Evolutionary conservation across 2,888 invertebrate species (phyloP), one percentile per base, ranked within the genome.

Genomic region (Agapetus fuscipes): DNA sequence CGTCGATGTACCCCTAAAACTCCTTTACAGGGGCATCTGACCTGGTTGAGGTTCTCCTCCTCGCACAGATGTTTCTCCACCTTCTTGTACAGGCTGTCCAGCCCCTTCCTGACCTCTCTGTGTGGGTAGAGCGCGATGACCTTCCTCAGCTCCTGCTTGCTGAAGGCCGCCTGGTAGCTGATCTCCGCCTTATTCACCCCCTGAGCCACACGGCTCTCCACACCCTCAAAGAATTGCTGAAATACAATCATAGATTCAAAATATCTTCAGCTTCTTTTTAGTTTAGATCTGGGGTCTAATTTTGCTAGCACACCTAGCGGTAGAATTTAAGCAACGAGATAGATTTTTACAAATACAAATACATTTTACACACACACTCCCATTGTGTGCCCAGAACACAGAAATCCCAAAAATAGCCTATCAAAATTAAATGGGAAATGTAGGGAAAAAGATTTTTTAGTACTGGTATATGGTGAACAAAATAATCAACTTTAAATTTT

Each of bases 131-230:
- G 84, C 51, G 84, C 85, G 43, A 96, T 93, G 29, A 95, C 88
- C 62, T 93, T 89, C 40, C 93, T 77, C 51, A 98, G 72, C 67
- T 97, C 96, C 65, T 93, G 91, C 66, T 96, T 94, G 59, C 91
- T 94, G 66, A 87, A 97, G 25, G 93, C 94, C 67, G 94, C 80
- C 68, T 97, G 96, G 70, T 91, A 98, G 57, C 95, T 90, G 38
- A 98, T 90, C 72, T 98, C 97, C 28, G 94, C 90, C 57, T 90
- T 89, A 60, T 93, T 94, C 33, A 94, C 91, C 37, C 98, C 97
- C 55, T 85, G 82, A 37, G 87, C 84, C 46, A 97, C 91, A 59
- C 88, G 86, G 47, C 83, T 83, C 64, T 94, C 83, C 37, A 98
- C 94, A 34, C 95, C 94, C 62, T 98, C 97, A 59, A 98, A 96